These are phyloP conservation scores for Megalops cyprinoides DNA, from an alignment of 2,797 vertebrate species.

Conservation along the genomic window DNA sequence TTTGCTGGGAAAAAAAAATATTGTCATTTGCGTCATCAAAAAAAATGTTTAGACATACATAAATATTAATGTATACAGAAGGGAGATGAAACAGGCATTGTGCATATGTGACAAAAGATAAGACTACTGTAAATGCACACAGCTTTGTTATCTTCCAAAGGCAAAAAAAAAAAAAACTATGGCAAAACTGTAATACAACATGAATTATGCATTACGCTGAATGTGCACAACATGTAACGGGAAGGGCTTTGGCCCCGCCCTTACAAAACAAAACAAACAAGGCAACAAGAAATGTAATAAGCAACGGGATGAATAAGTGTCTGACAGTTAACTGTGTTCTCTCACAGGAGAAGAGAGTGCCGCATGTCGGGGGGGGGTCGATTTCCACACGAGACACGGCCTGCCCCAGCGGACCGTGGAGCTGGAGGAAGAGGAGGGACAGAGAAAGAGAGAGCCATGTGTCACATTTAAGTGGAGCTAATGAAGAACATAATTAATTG, in stretches of 20 bases:
- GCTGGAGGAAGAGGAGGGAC: not conserved
- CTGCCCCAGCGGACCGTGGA: too few species aligned
- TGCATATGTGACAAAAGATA: not conserved
- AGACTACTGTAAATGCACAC: not conserved
- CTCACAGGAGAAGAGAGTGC: not conserved
- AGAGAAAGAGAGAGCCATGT: not conserved
- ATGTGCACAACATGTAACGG: too few species aligned
- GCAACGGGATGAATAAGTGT: not conserved
- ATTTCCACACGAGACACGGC: not conserved
- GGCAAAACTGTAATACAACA: not conserved
- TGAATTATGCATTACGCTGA: not conserved
- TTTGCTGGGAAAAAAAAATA: not conserved
- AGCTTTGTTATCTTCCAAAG: too few species aligned
- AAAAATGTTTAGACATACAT: not conserved
- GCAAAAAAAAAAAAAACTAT: not conserved
- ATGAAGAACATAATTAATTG: constrained; percentile 33
- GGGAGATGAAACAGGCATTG: not conserved
- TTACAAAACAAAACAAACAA: not conserved
- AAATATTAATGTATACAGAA: not conserved
- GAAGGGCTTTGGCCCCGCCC: not conserved
- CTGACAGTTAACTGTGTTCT: not conserved
- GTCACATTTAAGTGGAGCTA: constrained; percentile 18
- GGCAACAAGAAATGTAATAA: not conserved
- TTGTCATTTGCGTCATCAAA: not conserved
- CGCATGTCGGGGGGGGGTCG: not conserved